phyloP scores from a whole-genome alignment of 2,888 invertebrate genomes.

The Oligia fasciuncula region DNA sequence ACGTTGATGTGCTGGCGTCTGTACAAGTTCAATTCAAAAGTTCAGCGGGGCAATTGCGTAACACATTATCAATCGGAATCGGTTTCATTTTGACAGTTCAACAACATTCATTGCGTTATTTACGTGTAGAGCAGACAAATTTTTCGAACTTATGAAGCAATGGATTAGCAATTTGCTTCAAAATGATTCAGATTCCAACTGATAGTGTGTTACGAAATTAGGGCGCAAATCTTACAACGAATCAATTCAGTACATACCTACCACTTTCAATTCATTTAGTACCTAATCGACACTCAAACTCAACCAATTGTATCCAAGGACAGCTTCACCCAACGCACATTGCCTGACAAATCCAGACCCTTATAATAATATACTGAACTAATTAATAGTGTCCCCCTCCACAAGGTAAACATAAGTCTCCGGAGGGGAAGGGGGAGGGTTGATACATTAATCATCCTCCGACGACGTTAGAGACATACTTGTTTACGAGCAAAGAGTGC shows the following conservation, averaged over 20 bases:
- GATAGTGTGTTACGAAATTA: too few species aligned
- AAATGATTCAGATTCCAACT: too few species aligned
- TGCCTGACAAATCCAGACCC: conserved; percentile 21
- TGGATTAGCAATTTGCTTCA: too few species aligned
- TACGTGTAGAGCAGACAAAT: too few species aligned
- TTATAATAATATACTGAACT: conserved; percentile 58
- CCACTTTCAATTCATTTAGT: neutral
- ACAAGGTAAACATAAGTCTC: conserved; percentile 59
- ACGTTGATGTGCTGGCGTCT: too few species aligned
- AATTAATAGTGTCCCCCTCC: conserved; percentile 64
- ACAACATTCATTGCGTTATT: too few species aligned
- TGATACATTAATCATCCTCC: conserved; percentile 71
- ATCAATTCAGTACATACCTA: neutral
- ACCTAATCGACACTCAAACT: neutral
- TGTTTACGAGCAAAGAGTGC: conserved; percentile 59
- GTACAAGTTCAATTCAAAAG: neutral
- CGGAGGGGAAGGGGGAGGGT: conserved; percentile 18
- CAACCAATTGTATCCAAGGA: conserved; percentile 1
- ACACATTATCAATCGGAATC: too few species aligned
- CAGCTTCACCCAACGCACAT: neutral
- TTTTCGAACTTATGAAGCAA: too few species aligned
- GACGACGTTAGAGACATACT: conserved; percentile 64
- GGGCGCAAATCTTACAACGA: neutral
- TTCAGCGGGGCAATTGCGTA: too few species aligned
- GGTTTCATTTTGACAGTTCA: too few species aligned